Conservation (phyloP, 2,113 vertebrate species). For the Amia ocellicauda region DNA sequence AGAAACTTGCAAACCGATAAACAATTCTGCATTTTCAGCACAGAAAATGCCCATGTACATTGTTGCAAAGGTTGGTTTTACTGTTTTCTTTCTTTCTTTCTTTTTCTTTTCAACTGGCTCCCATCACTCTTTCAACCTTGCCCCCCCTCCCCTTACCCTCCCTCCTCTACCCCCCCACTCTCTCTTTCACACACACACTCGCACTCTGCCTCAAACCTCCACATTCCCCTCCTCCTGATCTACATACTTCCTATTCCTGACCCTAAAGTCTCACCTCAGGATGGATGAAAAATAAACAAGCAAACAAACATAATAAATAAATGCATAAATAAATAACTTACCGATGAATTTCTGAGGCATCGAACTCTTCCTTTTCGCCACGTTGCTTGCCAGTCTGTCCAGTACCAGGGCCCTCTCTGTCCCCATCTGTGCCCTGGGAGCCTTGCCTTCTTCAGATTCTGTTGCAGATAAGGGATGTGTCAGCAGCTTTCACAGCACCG, state of each 20-base stretch:
- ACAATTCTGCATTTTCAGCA: not conserved
- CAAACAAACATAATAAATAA: not conserved
- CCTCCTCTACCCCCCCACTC: too few relatives aligned
- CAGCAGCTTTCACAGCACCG: constrained; percentile 45
- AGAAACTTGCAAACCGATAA: too few relatives aligned
- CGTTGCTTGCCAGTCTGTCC: constrained; percentile 90
- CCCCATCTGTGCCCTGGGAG: constrained; percentile 80
- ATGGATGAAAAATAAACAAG: not conserved
- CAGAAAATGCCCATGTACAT: not conserved
- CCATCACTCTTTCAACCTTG: too few relatives aligned
- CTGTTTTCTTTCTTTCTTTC: too few relatives aligned
- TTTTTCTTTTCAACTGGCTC: too few relatives aligned
- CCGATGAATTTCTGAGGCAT: constrained; percentile 96
- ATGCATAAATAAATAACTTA: constrained; percentile 58
- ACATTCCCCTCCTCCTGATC: not conserved
- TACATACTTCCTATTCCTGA: too few relatives aligned
- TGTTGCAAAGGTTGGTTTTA: too few relatives aligned
- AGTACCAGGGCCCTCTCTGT: constrained; percentile 85
- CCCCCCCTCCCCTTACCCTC: not conserved
- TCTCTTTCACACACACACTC: not conserved
- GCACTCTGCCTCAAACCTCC: not conserved
- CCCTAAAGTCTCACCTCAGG: not conserved
- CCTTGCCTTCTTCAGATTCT: constrained; percentile 71
- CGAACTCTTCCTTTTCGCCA: constrained; percentile 90
- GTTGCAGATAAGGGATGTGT: not conserved